These are phyloP conservation scores for Clostera curtula DNA, from an alignment of 2,888 invertebrate species.

Conservation along the genomic window DNA sequence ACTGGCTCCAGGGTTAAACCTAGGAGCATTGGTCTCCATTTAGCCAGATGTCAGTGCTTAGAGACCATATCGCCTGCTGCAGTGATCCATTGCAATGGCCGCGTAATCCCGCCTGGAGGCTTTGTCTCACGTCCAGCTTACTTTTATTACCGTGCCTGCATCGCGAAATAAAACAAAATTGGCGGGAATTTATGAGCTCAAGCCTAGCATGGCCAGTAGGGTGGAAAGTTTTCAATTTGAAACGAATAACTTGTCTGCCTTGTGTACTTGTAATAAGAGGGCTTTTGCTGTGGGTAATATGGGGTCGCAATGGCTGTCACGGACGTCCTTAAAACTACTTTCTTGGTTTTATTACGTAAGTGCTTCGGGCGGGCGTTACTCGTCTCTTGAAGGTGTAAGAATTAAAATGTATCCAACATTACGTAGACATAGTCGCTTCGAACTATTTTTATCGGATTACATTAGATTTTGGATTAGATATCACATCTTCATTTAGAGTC, in stretches of 20 bases:
- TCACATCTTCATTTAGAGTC: no score
- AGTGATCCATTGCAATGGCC: conserved; percentile 68
- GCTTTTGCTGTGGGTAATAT: conserved; percentile 64
- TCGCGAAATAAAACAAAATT: conserved; percentile 74
- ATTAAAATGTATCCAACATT: conserved; percentile 17
- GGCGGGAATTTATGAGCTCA: conserved; percentile 72
- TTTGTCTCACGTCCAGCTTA: conserved; percentile 74
- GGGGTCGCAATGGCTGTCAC: conserved; percentile 63
- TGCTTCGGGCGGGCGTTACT: conserved; percentile 51
- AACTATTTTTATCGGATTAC: no score
- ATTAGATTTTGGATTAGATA: no score
- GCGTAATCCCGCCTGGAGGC: conserved; percentile 67
- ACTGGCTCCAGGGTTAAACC: no score
- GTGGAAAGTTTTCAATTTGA: conserved; percentile 75
- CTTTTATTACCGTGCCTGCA: conserved; percentile 74
- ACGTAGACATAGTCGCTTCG: no score
- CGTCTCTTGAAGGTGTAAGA: conserved; percentile 30
- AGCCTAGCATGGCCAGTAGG: conserved; percentile 66
- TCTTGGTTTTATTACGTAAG: conserved; percentile 70
- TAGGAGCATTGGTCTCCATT: no score
- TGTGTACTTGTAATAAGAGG: conserved; percentile 66
- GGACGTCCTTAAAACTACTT: conserved; percentile 71
- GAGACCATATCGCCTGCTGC: conserved; percentile 60
- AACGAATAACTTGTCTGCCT: conserved; percentile 74
- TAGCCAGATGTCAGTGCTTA: conserved; percentile 60